Percentiles rank a stretch among this genome's conserved stretches.
phyloP scores from a whole-genome alignment of 2,113 vertebrate species.

The Barbus barbus region DNA sequence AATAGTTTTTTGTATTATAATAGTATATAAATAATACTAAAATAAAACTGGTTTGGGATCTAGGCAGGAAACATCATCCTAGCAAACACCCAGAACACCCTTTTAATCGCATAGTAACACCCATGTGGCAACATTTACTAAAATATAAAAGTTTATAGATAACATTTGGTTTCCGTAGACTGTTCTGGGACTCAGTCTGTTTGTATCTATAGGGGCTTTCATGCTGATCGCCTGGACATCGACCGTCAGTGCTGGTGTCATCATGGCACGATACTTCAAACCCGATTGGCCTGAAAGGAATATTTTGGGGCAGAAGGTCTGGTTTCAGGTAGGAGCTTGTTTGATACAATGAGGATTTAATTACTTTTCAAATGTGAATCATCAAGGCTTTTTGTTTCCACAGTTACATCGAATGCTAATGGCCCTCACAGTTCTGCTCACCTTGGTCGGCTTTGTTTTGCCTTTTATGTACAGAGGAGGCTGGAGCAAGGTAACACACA shows the following conservation, averaged over 20 bases:
- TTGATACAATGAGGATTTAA: background rate
- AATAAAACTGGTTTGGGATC: background rate
- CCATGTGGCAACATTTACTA: background rate
- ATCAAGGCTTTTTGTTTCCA: slow-evolving; percentile 1
- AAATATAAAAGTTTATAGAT: background rate
- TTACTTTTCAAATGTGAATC: background rate
- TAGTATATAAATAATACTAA: background rate
- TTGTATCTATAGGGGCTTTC: slow-evolving; percentile 70
- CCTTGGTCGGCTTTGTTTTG: slow-evolving; percentile 77
- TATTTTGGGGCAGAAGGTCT: slow-evolving; percentile 77
- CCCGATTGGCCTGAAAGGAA: slow-evolving; percentile 76
- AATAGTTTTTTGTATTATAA: background rate
- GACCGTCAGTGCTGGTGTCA: slow-evolving; percentile 78
- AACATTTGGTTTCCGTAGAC: background rate
- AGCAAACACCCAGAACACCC: background rate
- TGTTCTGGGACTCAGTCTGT: background rate
- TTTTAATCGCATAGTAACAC: background rate
- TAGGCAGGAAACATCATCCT: background rate
- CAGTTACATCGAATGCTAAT: slow-evolving; percentile 84
- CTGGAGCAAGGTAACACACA: slow-evolving; percentile 79
- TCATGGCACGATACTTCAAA: slow-evolving; percentile 85
- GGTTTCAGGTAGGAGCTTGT: slow-evolving; percentile 84
- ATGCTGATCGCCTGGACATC: slow-evolving; percentile 88
- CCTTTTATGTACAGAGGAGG: slow-evolving; percentile 85
- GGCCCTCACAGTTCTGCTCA: slow-evolving; percentile 78